Base-by-base conservation (phyloP, 1,140 invertebrate genomes). In the Belonocnema kinseyi region DNA sequence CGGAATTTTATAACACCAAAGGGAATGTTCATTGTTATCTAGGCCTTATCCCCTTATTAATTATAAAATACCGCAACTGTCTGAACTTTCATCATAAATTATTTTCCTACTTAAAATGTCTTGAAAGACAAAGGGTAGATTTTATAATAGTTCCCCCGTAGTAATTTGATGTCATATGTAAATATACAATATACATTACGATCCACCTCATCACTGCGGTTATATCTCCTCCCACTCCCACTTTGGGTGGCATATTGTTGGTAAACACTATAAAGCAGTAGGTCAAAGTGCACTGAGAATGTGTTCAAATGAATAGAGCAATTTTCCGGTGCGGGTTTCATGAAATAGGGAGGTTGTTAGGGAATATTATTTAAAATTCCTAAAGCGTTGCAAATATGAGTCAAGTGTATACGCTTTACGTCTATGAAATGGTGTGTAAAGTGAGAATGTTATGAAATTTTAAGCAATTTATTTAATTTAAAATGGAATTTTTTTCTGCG, bases 181-280 rank as follows among this genome's bases (percentile, higher is more conserved):
- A 81, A 83, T 81, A 83, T 81, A 83, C 81, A 81, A 81, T 77
- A 76, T 80, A 80, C 80, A 83, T 81, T 82, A 79, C 78, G 80
- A 79, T 72, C 77, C 56, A 17, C 77, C 75, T 81, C 82, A 83
- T 83, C 78, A 78, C 80, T 81, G 78, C 75, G 80, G 82, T 83
- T 83, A 80, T 80, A 74, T 78, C 77, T 78, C 71, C 66, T 77
- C 56, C 72, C 21, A 12, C 19, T 12, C 54, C 54, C 19, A 19
- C 21, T 75, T 66, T 73, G 75, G 78, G 54, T 77, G 81, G 81
- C 80, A 80, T 83, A 79, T 83, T 83, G 82, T 83, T 83, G 82
- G 78, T 79, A 77, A 83, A 78, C 77, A 72, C 73, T 71, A 72
- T 16, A 58, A 19, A 77, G 46, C 50, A 51, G 56, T 13, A 21